Evolutionary conservation across 2,113 vertebrate species (phyloP).

Genomic region (Neopipo cinnamomea): DNA sequence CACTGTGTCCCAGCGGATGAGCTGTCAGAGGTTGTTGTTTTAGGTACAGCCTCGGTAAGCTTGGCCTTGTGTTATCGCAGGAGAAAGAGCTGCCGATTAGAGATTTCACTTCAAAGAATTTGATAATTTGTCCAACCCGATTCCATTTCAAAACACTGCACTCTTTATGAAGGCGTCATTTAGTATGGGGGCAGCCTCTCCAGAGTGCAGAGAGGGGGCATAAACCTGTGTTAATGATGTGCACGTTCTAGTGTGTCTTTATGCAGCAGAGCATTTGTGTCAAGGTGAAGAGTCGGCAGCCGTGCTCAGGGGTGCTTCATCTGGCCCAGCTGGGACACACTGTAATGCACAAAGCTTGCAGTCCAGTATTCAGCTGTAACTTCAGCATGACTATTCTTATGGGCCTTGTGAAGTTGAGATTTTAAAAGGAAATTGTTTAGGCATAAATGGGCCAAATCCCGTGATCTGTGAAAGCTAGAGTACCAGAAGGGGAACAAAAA

Average conservation of each 20-base stretch:
- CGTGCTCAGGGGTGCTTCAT: background rate
- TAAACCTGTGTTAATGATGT: fast-evolving
- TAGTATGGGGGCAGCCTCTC: background rate
- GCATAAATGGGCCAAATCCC: background rate
- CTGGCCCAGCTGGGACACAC: background rate
- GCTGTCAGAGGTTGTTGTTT: background rate
- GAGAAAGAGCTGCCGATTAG: background rate
- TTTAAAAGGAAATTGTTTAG: background rate
- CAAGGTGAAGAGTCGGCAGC: background rate
- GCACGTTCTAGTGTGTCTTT: fast-evolving
- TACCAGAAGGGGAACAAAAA: background rate
- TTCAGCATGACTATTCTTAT: background rate
- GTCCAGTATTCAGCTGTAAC: background rate
- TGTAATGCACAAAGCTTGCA: background rate
- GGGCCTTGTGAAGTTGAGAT: background rate
- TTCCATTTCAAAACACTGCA: background rate
- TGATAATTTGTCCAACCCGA: background rate
- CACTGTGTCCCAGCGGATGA: background rate
- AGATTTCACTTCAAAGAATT: background rate
- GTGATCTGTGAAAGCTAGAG: background rate
- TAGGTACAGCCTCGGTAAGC: background rate
- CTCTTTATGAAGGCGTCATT: background rate
- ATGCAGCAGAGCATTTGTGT: background rate
- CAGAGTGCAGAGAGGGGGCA: background rate
- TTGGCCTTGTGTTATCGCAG: background rate